Evolutionary conservation across 2,113 vertebrate species (phyloP).

Genomic region (Gavia stellata): DNA sequence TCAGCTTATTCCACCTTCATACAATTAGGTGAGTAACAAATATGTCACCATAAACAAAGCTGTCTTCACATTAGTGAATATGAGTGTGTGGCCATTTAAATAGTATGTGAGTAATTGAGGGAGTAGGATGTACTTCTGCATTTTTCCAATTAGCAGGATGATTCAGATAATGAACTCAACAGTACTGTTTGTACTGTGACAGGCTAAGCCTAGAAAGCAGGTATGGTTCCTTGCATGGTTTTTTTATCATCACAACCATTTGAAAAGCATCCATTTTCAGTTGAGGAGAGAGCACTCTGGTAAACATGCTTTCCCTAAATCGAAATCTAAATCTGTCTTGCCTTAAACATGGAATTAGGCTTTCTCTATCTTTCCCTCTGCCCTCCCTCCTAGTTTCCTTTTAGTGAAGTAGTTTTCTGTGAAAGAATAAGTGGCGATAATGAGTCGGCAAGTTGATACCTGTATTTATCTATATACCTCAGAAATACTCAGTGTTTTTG

Average conservation of each 20-base stretch:
- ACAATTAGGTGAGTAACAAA: constrained; percentile 56
- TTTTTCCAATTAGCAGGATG: constrained; percentile 41
- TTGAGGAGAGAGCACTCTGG: background rate
- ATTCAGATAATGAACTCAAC: constrained; percentile 22
- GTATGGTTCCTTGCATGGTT: background rate
- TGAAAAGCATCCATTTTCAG: background rate
- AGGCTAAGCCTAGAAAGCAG: constrained; percentile 46
- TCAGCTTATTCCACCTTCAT: background rate
- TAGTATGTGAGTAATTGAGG: constrained; percentile 17
- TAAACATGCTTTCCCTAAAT: background rate
- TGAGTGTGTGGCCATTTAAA: constrained; percentile 17
- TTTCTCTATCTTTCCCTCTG: background rate
- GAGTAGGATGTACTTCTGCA: constrained; percentile 22
- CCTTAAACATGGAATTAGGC: background rate
- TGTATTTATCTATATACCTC: background rate
- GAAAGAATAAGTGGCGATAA: background rate
- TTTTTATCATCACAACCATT: background rate
- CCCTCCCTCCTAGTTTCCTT: background rate
- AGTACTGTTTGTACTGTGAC: background rate
- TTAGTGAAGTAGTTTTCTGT: background rate
- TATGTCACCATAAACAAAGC: constrained; percentile 25
- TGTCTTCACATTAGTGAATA: background rate
- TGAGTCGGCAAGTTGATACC: background rate
- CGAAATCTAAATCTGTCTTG: background rate
- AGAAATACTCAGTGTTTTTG: background rate